Conservation (phyloP, 2,797 vertebrate genomes). For the Pantherophis alleghaniensis region DNA sequence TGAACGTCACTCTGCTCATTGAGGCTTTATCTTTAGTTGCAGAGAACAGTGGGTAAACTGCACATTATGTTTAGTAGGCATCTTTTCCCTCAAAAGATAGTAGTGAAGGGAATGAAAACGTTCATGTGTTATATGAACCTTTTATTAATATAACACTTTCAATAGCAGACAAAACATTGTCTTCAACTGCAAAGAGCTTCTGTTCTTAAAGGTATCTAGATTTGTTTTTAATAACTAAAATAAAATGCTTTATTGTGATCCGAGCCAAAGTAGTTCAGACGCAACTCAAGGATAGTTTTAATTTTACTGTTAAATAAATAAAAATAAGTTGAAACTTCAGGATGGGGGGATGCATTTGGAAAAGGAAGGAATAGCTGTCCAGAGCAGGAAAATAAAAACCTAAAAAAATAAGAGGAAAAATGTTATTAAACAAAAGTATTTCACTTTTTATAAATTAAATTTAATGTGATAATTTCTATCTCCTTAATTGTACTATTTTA, state of each 20-base stretch:
- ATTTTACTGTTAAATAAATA: conserved; percentile 3
- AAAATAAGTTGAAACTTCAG: conserved; percentile 19
- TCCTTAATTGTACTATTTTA: conserved; percentile 11
- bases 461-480: background rate
- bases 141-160: conserved; percentile 4
- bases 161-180: conserved; percentile 27
- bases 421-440: conserved; percentile 38
- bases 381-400: conserved; percentile 56
- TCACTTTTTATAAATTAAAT: conserved; percentile 25
- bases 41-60: background rate
- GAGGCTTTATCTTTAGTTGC: too few species aligned
- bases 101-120: background rate
- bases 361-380: conserved; percentile 44
- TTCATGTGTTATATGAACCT: conserved; percentile 43
- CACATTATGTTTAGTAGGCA: background rate
- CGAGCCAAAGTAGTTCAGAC: conserved; percentile 39
- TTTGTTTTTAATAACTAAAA: background rate
- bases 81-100: background rate
- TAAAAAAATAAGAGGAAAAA: conserved; percentile 53
- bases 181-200: conserved; percentile 32
- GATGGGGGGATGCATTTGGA: background rate
- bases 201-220: background rate
- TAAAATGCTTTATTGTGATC: conserved; percentile 24
- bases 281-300: conserved; percentile 41
- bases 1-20: background rate